Percentiles rank a stretch among this genome's conserved stretches.
Conservation (phyloP, 2,888 invertebrate genomes). For the Brachypterus glaber region DNA sequence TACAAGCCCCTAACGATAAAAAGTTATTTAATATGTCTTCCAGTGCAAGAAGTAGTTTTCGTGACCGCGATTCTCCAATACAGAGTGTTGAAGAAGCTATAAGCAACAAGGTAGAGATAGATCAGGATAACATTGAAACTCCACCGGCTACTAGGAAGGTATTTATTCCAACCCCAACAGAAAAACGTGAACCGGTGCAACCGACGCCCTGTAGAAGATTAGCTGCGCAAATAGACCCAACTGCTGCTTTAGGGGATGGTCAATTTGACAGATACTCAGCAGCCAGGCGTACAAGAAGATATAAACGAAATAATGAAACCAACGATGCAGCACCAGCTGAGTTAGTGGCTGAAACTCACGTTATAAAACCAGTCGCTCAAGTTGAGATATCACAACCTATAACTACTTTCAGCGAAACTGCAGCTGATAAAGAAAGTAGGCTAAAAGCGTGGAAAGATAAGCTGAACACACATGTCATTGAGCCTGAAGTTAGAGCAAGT, state of each 20-base stretch:
- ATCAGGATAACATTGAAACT: slow-evolving; percentile 85
- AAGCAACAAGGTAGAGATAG: slow-evolving; percentile 68
- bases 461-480: slow-evolving; percentile 43
- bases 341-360: slow-evolving; percentile 44
- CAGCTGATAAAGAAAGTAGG: slow-evolving; percentile 46
- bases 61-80: slow-evolving; percentile 24
- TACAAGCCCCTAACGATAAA: slow-evolving; percentile 3
- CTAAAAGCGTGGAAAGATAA: slow-evolving; percentile 63
- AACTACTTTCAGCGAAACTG: slow-evolving; percentile 34
- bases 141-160: slow-evolving; percentile 70
- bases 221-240: slow-evolving; percentile 36
- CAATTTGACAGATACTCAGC: slow-evolving; percentile 74
- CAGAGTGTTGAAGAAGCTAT: slow-evolving; percentile 20
- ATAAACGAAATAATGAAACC: slow-evolving; percentile 57
- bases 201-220: slow-evolving; percentile 47
- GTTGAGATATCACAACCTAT: slow-evolving; percentile 45
- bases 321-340: slow-evolving; percentile 37
- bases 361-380: slow-evolving; percentile 34
- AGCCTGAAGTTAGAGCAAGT: slow-evolving; percentile 18
- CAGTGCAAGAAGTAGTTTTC: not conserved
- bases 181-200: slow-evolving; percentile 40
- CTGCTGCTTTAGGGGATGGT: slow-evolving; percentile 57
- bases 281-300: slow-evolving; percentile 70
- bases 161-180: slow-evolving; percentile 54
- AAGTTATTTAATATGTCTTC: not conserved